Evolutionary conservation across 2,113 vertebrate genomes (phyloP).

Genomic region (Nycticorax nycticorax): DNA sequence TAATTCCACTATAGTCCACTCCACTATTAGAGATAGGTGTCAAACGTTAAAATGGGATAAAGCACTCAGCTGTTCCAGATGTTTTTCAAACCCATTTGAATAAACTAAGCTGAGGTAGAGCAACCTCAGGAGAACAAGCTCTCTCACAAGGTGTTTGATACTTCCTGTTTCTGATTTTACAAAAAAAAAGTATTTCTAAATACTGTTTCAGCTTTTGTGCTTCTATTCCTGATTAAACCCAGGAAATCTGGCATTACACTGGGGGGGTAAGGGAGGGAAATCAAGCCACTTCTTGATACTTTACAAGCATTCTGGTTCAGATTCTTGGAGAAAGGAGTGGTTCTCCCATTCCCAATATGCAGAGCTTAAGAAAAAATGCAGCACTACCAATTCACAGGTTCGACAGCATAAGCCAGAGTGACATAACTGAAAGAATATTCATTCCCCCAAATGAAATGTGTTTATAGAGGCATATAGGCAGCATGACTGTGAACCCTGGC

Average conservation of each 20-base stretch:
- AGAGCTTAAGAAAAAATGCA: neutral
- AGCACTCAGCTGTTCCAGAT: neutral
- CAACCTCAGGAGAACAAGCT: neutral
- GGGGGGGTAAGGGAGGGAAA: neutral
- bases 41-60: neutral
- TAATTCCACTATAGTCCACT: conserved; percentile 20
- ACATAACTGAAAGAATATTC: neutral
- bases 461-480: neutral
- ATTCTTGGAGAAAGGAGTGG: neutral
- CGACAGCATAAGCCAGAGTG: neutral
- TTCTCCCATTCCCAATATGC: neutral
- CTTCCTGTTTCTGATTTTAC: neutral
- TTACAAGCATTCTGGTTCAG: fast-evolving
- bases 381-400: neutral
- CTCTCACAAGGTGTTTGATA: neutral
- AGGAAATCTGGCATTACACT: neutral
- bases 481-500: neutral
- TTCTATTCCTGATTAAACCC: neutral
- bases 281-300: neutral
- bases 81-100: conserved; percentile 13
- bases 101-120: conserved; percentile 11
- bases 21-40: conserved; percentile 23
- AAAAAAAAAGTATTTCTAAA: neutral
- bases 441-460: neutral
- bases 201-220: neutral